Percentiles rank a stretch among this genome's conserved stretches.
Conservation (phyloP, 2,113 vertebrate species). For the Catagonus wagneri region DNA sequence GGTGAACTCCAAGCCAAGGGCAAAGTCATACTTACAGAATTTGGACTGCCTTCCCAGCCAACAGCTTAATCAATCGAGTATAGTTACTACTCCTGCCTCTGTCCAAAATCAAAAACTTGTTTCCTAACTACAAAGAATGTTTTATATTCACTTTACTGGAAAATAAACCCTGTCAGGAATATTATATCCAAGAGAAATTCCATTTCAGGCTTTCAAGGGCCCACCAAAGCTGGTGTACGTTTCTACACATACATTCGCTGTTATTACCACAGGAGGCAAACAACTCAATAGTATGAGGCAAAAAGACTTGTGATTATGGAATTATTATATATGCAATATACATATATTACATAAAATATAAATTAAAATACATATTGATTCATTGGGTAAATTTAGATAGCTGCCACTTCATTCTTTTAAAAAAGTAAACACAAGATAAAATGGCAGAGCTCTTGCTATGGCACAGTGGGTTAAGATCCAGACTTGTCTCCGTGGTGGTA, state of each 20-base stretch:
- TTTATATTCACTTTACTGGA: background rate
- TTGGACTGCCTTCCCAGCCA: background rate
- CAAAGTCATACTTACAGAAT: background rate
- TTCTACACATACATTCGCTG: background rate
- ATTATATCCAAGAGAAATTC: background rate
- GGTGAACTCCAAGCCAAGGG: background rate
- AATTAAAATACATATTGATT: background rate
- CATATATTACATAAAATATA: background rate
- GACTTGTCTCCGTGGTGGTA: too few species aligned
- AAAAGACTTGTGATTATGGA: background rate
- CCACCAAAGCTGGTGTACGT: background rate
- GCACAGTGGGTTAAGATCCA: too few species aligned
- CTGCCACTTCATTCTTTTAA: conserved; percentile 40
- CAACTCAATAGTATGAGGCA: background rate
- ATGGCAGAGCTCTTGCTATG: too few species aligned
- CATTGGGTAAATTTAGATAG: background rate
- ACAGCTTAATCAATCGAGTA: background rate
- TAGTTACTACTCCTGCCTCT: background rate
- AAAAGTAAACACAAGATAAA: conserved; percentile 2
- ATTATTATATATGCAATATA: background rate
- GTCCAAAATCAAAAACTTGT: background rate
- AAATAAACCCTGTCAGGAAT: background rate
- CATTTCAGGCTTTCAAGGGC: background rate
- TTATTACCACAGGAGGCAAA: background rate
- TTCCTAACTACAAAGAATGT: conserved; percentile 7